Conservation (phyloP, 2,113 vertebrate genomes). For the Pyxicephalus adspersus region DNA sequence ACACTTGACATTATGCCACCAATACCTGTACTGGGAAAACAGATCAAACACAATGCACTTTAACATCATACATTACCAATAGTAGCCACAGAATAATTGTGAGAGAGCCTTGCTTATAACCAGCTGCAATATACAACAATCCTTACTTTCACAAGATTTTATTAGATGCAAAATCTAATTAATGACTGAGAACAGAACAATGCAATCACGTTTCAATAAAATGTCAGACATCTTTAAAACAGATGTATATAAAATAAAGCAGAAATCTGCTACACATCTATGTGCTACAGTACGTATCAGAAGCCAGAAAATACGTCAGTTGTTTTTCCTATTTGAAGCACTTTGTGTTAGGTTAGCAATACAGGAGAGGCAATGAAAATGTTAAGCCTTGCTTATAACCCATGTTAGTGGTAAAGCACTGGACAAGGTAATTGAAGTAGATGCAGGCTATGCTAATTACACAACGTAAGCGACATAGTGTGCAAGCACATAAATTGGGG, state of each 20-base stretch:
- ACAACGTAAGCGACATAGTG: conserved; percentile 26
- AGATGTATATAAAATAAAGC: no score
- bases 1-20: conserved; percentile 38
- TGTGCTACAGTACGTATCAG: no score
- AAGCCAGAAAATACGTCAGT: background rate
- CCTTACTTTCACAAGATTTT: background rate
- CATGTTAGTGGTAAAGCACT: background rate
- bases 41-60: conserved; percentile 53
- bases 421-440: conserved; percentile 28
- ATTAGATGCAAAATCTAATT: conserved; percentile 37
- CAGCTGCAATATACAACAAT: conserved; percentile 45
- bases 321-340: background rate
- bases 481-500: conserved; percentile 31
- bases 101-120: background rate
- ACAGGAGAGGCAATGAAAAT: background rate
- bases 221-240: background rate
- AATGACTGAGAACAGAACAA: background rate
- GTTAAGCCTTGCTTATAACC: conserved; percentile 3
- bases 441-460: conserved; percentile 35
- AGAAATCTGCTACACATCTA: no score
- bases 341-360: background rate
- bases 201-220: background rate
- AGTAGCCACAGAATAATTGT: conserved; percentile 39
- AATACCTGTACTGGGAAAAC: conserved; percentile 54
- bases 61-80: conserved; percentile 30